phyloP scores from a whole-genome alignment of 2,797 vertebrate genomes.

The Apogon talboti region DNA sequence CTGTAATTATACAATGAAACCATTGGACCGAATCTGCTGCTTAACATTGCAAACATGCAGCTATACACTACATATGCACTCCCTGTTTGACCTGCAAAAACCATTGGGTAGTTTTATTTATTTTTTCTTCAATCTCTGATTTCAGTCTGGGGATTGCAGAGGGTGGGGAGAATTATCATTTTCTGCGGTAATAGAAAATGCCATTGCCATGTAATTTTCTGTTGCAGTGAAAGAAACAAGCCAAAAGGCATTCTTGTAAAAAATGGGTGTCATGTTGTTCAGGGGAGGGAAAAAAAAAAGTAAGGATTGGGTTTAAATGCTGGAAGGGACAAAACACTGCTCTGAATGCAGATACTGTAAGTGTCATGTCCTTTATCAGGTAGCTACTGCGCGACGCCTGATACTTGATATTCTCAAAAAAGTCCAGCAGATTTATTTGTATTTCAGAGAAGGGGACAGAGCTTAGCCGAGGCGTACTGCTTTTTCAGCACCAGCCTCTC shows the following conservation, averaged over 20 bases:
- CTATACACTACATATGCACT: constrained; percentile 22
- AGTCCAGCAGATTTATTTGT: neutral
- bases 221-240: constrained; percentile 28
- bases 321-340: neutral
- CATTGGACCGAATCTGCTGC: constrained; percentile 10
- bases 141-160: neutral
- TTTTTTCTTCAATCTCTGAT: neutral
- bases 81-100: constrained; percentile 31
- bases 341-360: neutral
- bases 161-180: constrained; percentile 8
- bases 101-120: constrained; percentile 7
- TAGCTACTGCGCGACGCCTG: neutral
- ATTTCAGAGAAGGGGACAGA: neutral
- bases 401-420: neutral
- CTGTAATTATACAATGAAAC: constrained; percentile 12
- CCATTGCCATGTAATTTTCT: constrained; percentile 42
- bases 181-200: constrained; percentile 29
- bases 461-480: neutral
- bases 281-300: constrained; percentile 4
- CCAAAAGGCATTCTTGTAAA: constrained; percentile 22
- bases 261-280: constrained; percentile 30
- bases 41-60: constrained; percentile 19
- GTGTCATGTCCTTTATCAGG: neutral
- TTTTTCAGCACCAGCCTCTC: neutral
- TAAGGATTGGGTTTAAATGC: constrained; percentile 5